phyloP scores from a whole-genome alignment of 2,888 invertebrate species.

The Yponomeuta malinellus region DNA sequence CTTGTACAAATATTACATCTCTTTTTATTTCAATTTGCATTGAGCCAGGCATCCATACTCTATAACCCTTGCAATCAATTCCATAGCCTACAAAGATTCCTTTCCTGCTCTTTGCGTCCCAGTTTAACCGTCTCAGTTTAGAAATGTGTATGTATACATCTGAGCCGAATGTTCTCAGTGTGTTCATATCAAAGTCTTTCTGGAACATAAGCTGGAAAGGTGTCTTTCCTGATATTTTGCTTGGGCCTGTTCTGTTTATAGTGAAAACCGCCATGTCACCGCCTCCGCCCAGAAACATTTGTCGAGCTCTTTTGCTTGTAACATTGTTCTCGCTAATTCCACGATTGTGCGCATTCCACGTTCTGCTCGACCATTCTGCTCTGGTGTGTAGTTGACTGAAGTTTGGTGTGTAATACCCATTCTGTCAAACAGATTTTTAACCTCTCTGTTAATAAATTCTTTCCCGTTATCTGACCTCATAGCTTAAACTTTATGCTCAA shows the following conservation, averaged over 20 bases:
- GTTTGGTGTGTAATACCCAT: slow-evolving; percentile 30
- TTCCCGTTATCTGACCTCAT: slow-evolving; percentile 27
- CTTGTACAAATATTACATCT: slow-evolving; percentile 17
- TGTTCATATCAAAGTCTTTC: slow-evolving; percentile 14
- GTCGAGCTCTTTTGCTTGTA: slow-evolving; percentile 26
- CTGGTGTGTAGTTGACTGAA: slow-evolving; percentile 31
- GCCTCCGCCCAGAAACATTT: slow-evolving; percentile 15
- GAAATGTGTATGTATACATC: slow-evolving; percentile 20
- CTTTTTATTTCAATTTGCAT: slow-evolving; percentile 16
- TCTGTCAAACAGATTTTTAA: slow-evolving; percentile 23
- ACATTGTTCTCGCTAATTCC: slow-evolving; percentile 30
- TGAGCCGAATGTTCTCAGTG: slow-evolving; percentile 9
- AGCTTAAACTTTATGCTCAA: slow-evolving; percentile 25
- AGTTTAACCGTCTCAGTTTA: slow-evolving; percentile 24
- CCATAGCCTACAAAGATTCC: slow-evolving; percentile 24
- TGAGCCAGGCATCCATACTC: slow-evolving; percentile 9
- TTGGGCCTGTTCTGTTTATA: slow-evolving; percentile 21
- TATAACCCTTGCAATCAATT: slow-evolving; percentile 20
- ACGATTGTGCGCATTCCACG: slow-evolving; percentile 34
- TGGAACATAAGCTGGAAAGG: slow-evolving; percentile 19
- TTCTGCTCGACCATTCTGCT: slow-evolving; percentile 35
- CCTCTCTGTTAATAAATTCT: slow-evolving; percentile 17
- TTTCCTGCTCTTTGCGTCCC: slow-evolving; percentile 25
- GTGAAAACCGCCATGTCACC: slow-evolving; percentile 23
- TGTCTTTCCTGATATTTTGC: slow-evolving; percentile 23